phyloP scores from a whole-genome alignment of 2,888 invertebrate genomes.

The Congeria kusceri region DNA sequence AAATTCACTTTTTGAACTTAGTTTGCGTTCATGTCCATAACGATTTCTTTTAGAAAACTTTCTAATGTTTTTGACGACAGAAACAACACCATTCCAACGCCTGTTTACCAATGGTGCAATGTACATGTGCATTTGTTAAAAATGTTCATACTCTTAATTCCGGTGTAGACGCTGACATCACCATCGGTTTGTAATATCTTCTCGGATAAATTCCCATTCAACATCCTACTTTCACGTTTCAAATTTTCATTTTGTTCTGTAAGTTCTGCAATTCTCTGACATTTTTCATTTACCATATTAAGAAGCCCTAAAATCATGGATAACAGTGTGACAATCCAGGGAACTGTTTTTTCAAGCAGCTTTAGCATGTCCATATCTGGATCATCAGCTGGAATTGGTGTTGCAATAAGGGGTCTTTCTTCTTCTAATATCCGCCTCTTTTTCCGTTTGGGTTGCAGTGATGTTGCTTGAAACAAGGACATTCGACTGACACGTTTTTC shows the following conservation, averaged over 20 bases:
- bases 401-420: background rate
- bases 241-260: background rate
- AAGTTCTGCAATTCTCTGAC: background rate
- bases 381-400: background rate
- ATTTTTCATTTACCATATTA: background rate
- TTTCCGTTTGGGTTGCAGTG: background rate
- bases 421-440: background rate
- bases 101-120: constrained; percentile 47
- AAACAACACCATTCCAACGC: constrained; percentile 45
- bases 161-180: constrained; percentile 51
- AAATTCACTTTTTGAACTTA: constrained; percentile 48
- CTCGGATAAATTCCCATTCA: constrained; percentile 2
- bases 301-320: background rate
- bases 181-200: constrained; percentile 37
- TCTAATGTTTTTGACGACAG: constrained; percentile 20
- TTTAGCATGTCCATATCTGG: background rate
- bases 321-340: background rate
- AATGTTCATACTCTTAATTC: constrained; percentile 19
- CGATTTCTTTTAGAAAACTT: constrained; percentile 8
- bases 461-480: constrained; percentile 7
- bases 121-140: constrained; percentile 39
- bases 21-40: constrained; percentile 46
- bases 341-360: background rate
- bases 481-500: constrained; percentile 33
- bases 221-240: background rate